Evolutionary conservation across 2,888 invertebrate species (phyloP), one percentile per base, ranked within the genome.

Genomic region (Dugesia japonica): DNA sequence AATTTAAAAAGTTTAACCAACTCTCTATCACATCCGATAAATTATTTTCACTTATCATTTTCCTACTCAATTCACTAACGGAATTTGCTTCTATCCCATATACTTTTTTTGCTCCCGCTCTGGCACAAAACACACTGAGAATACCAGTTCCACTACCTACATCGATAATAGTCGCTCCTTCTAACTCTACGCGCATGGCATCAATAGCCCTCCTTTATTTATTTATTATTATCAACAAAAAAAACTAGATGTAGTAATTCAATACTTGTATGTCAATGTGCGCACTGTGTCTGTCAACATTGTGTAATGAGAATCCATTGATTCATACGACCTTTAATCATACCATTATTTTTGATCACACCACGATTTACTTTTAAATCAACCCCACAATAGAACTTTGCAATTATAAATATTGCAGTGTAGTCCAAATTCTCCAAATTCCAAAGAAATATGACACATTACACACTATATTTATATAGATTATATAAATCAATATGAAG

Each of bases 121-220:
- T 87, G 0, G 91, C 93, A 84, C 91, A 92, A 84, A 92, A 92
- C 81, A 93, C 86, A 0, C 93, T 92, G 28, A 95, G 85, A 80
- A 95, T 91, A 28, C 94, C 88, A 82, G 84, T 85, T 0, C 86
- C 86, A 82, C 86, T 86, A 17, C 86, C 86, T 31, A 86, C 83
- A 80, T 86, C 86, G 27, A 86, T 79, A 1, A 94, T 90, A 76
- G 89, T 83, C 87, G 92, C 93, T 78, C 89, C 89, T 81, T 86
- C 86, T 75, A 94, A n/a, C 56, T 56, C 56, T 4, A n/a, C 17
- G 20, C 9, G 4, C 56, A 56, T 56, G 56, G 56, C 56, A n/a
- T 56, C 56, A n/a, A 56, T 56, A 4, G 56, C 56, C 56, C 56
- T 4, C 13, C 31, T 31, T 4, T 7, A 31, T 31, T 13, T 13